Base-by-base conservation (phyloP, 2,888 invertebrate species). In the Rhingia campestris region DNA sequence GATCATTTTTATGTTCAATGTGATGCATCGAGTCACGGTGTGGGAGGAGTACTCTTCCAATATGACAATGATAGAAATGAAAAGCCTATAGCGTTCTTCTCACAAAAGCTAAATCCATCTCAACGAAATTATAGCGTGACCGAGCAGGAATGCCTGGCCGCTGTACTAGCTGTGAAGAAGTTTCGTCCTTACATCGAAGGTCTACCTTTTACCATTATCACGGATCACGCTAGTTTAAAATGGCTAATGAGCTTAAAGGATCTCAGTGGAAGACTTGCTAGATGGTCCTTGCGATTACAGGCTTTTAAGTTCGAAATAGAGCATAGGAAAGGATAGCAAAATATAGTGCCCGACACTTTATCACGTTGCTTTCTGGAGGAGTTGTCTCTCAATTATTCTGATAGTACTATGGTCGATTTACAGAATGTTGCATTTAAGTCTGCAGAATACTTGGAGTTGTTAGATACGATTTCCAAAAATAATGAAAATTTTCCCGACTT, bases 51-150 rank as follows among this genome's bases (percentile, higher is more conserved):
- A 6, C 41, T 73, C n/a, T 32, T 2, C 9, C 63, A 63, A 35
- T 5, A 39, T 9, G 35, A 54, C 14, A 53, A 14, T 2, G n/a
- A 66, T n/a, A 45, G 47, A 0, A 6, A 9, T 2, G 74, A 74
- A 22, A 1, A n/a, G 0, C 54, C 64, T 0, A 64, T 74, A 14
- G n/a, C 30, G 9, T 53, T 30, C 14, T 45, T 45, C 7, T 66
- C 66, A 0, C 39, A 64, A 6, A 64, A 75, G 49, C 30, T 75
- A 1, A 75, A 75, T 30, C 22, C 47, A 6, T 41, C 61, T 6
- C 61, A 67, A 37, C 39, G 67, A 4, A 76, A 59, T 30, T 75
- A 67, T 37, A 54, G 54, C 6, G 54, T 67, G 9, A 74, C 75
- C 9, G 75, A 67, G 54, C 33, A 43, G 6, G 67, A 75, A 41